Evolutionary conservation across 2,113 vertebrate species (phyloP).

Genomic region (Odocoileus virginianus): DNA sequence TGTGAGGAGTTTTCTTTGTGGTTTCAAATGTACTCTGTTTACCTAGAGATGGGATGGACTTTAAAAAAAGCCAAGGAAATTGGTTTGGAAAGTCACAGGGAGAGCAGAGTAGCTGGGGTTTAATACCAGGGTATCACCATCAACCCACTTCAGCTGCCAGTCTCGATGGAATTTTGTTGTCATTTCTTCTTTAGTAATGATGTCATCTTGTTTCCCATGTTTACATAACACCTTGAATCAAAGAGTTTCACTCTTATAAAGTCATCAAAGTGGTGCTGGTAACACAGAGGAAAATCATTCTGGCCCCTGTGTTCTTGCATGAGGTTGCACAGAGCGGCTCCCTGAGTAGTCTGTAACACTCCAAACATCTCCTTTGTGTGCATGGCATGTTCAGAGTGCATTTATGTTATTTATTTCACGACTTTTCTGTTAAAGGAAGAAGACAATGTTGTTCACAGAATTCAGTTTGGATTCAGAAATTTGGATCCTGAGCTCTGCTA

Average conservation of each 20-base stretch:
- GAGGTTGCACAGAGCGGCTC: fast-evolving
- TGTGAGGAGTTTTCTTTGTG: neutral
- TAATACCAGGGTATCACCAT: neutral
- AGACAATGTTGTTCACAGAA: neutral
- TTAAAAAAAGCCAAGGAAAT: neutral
- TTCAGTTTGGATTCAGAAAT: neutral
- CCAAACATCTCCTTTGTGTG: neutral
- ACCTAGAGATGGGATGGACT: neutral
- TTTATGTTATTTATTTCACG: neutral
- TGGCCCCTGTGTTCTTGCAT: neutral
- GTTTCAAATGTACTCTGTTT: neutral
- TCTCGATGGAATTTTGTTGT: neutral
- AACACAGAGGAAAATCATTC: no score
- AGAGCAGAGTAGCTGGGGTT: neutral
- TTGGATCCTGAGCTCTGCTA: neutral
- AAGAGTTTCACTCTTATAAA: neutral
- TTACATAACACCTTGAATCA: neutral
- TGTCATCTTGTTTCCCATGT: neutral
- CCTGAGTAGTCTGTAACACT: fast-evolving
- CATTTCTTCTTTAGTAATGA: neutral
- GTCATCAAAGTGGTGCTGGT: neutral
- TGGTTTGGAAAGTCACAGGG: neutral
- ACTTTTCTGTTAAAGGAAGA: neutral
- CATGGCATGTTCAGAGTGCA: fast-evolving
- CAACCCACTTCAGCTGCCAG: neutral